Conservation (phyloP, 2,113 vertebrate genomes). For the Elephas maximus region DNA sequence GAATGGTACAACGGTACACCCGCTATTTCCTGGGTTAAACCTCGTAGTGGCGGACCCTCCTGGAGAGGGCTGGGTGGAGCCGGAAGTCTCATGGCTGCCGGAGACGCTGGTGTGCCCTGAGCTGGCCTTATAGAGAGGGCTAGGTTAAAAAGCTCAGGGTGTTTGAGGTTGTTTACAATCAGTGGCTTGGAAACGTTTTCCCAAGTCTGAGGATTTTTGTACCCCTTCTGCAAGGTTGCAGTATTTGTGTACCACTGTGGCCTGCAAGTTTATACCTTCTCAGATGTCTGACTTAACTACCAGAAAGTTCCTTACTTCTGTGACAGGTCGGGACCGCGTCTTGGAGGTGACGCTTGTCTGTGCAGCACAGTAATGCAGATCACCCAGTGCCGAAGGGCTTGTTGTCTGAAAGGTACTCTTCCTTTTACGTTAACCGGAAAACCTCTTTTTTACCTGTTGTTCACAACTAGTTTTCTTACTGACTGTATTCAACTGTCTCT, state of each 20-base stretch:
- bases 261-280: background rate
- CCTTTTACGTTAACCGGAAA: slow-evolving; percentile 47
- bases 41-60: background rate
- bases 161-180: fast-evolving
- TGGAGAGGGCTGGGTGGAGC: background rate
- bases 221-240: background rate
- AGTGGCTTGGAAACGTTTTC: background rate
- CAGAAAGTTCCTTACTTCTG: background rate
- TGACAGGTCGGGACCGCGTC: background rate
- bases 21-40: background rate
- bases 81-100: background rate
- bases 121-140: background rate
- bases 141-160: background rate
- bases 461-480: slow-evolving; percentile 63
- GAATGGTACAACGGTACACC: background rate
- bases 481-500: slow-evolving; percentile 62
- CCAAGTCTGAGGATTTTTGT: background rate
- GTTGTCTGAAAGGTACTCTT: slow-evolving; percentile 47
- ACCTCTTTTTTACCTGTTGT: slow-evolving; percentile 69
- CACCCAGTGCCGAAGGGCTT: slow-evolving; percentile 52
- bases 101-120: background rate
- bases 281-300: background rate
- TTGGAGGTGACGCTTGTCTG: fast-evolving
- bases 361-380: background rate
- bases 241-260: background rate